phyloP scores from a whole-genome alignment of 2,797 vertebrate genomes.

The Mycteria americana region DNA sequence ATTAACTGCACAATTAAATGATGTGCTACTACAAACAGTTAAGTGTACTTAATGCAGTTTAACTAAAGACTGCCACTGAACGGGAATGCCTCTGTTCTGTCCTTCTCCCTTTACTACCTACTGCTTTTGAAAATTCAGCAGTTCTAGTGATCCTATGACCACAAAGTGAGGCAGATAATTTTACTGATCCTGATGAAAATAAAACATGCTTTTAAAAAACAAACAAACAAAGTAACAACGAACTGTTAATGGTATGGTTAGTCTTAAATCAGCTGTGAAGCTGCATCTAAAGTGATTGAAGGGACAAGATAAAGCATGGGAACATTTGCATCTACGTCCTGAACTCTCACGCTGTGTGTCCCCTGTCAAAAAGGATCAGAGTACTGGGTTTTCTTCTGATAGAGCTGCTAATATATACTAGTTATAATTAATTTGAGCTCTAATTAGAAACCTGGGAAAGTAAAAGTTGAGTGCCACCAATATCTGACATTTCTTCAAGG shows the following conservation, averaged over 20 bases:
- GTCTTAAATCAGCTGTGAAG: not conserved
- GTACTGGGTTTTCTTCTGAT: not conserved
- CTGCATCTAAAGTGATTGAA: not conserved
- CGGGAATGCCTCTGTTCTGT: not conserved
- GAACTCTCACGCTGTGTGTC: not conserved
- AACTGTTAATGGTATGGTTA: not conserved
- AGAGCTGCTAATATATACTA: not conserved
- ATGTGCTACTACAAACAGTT: not conserved
- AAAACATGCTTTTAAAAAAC: not conserved
- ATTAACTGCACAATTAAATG: constrained; percentile 29
- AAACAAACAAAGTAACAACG: not conserved
- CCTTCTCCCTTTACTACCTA: not conserved
- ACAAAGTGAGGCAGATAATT: not conserved
- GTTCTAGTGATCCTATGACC: not conserved
- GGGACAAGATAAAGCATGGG: not conserved
- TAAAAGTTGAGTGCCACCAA: not conserved
- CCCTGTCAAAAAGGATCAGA: not conserved
- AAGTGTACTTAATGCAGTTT: not conserved
- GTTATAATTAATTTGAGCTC: not conserved
- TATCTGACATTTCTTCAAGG: not conserved
- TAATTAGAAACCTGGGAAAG: not conserved
- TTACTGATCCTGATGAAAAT: not conserved
- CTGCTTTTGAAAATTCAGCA: not conserved
- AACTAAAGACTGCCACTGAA: not conserved
- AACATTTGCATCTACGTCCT: not conserved